Conservation (phyloP, 2,113 vertebrate genomes). For the Uria lomvia region DNA sequence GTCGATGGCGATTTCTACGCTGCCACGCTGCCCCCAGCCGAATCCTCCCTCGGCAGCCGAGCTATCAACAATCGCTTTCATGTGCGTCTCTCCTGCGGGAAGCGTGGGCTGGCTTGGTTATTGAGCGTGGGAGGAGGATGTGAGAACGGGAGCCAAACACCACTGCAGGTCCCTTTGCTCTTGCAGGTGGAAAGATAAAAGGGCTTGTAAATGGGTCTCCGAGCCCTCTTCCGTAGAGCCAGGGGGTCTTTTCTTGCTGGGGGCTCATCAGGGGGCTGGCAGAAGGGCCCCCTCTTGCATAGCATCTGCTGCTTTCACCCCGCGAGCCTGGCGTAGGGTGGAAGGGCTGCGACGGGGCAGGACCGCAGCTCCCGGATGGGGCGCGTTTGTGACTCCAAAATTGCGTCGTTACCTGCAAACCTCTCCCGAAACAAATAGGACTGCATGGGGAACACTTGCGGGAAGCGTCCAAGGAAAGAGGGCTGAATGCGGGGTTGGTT, state of each 20-base stretch:
- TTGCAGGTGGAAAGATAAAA: neutral
- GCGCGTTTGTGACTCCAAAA: neutral
- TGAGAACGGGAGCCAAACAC: neutral
- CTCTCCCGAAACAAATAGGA: fast-evolving
- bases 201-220: neutral
- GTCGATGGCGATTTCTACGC: neutral
- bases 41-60: neutral
- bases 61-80: neutral
- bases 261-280: neutral
- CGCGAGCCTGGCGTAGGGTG: fast-evolving
- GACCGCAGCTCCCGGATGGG: neutral
- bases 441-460: neutral
- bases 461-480: neutral
- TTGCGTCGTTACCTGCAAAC: fast-evolving
- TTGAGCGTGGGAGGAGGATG: neutral
- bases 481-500: neutral
- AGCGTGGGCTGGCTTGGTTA: neutral
- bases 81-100: neutral
- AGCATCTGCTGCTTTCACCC: neutral
- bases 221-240: neutral
- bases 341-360: neutral
- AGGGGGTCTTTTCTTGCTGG: neutral
- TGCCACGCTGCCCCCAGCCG: neutral
- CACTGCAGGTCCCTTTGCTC: neutral
- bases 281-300: fast-evolving